Evolutionary conservation across 2,888 invertebrate genomes (phyloP), one percentile per base, ranked within the genome.

Genomic region (Euzophera pinguis): DNA sequence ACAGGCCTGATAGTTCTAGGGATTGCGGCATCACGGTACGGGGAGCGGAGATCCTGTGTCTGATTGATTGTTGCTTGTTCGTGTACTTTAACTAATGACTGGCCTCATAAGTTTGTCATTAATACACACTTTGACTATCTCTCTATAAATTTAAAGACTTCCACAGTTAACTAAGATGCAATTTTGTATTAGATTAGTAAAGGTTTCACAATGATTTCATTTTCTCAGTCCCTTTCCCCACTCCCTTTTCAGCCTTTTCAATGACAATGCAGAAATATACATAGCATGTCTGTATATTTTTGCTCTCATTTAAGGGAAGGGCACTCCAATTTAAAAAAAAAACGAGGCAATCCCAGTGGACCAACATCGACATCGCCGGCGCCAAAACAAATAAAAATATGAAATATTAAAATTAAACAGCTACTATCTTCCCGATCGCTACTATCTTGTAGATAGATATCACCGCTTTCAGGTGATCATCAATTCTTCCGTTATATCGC

Each of bases 401-500:
- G 71, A 71, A 64, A 71, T 74, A 77, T 74, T 73, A 78, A 78
- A 80, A 80, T 75, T 69, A 71, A 67, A 73, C 74, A 65, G 79
- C 76, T 81, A 75, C 82, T 84, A 87, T 86, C 85, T 77, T 63
- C 62, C 65, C 65, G 71, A 84, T 84, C 81, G 68, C 67, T 73
- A 74, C 80, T 75, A 76, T 81, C 72, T 79, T 57, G 51, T 43
- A 81, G 86, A 88, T 85, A 82, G 77, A 69, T 75, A 86, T 86
- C 85, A 68, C 81, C 78, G 81, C 73, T 63, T 80, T 76, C 74
- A 78, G 75, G 71, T 71, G 80, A 86, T 83, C 88, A 88, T 90
- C 85, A 90, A 90, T 90, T 90, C 81, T 78, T 82, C 74, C 71
- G 78, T 81, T 84, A 83, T 76, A 83, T 84, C 78, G 79, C 72